A percentile compares a stretch with the other conserved stretches of the same genome.
phyloP scores from a whole-genome alignment of 2,888 invertebrate species.

The Xylocampa areola region DNA sequence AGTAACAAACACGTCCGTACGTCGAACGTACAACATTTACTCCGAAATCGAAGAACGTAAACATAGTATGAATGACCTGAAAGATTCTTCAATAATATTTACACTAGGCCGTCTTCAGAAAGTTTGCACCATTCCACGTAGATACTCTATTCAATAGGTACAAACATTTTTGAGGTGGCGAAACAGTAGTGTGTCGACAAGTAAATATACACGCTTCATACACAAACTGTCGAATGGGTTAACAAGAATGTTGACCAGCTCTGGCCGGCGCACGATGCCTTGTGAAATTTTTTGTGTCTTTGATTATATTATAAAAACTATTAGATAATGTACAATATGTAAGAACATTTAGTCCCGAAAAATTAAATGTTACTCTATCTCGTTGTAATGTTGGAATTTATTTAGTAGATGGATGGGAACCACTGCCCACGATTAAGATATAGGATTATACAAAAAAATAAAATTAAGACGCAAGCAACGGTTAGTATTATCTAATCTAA shows the following conservation, averaged over 20 bases:
- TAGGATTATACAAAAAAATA: too few relatives aligned
- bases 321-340: slow-evolving; percentile 21
- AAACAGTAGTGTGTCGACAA: slow-evolving; percentile 60
- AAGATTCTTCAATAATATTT: slow-evolving; percentile 39
- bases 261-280: slow-evolving; percentile 39
- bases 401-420: too few relatives aligned
- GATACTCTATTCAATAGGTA: slow-evolving; percentile 36
- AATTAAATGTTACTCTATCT: too few relatives aligned
- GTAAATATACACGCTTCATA: slow-evolving; percentile 62
- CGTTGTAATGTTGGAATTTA: too few relatives aligned
- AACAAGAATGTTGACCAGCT: slow-evolving; percentile 68
- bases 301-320: too few relatives aligned
- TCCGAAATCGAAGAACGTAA: slow-evolving; percentile 37
- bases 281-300: slow-evolving; percentile 60
- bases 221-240: slow-evolving; percentile 64
- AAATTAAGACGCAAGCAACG: too few relatives aligned
- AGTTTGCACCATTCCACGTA: slow-evolving; percentile 28
- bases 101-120: slow-evolving; percentile 23
- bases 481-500: too few relatives aligned
- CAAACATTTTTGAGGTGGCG: slow-evolving; percentile 56
- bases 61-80: slow-evolving; percentile 40
- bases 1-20: slow-evolving; percentile 9
- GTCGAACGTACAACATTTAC: slow-evolving; percentile 19
- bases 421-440: too few relatives aligned
- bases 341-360: too few relatives aligned